These are phyloP conservation scores for Heterotilapia buettikoferi DNA, from an alignment of 2,113 vertebrate genomes.

Conservation along the genomic window DNA sequence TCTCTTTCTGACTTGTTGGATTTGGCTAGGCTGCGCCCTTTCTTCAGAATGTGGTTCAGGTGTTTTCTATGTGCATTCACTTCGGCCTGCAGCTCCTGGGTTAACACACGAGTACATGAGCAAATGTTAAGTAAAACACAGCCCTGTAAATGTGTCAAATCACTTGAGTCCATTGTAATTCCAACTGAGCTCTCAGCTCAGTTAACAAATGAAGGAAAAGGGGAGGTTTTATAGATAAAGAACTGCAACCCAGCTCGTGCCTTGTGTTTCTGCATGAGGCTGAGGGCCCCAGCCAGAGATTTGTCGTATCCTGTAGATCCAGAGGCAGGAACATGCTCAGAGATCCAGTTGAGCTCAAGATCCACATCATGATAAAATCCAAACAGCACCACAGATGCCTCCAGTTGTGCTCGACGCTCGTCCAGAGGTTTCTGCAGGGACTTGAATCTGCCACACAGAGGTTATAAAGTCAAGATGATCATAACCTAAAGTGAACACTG, in stretches of 20 bases:
- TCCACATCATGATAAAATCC: slow-evolving; percentile 78
- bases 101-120: neutral
- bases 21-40: slow-evolving; percentile 65
- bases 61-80: slow-evolving; percentile 76
- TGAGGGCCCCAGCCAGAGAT: slow-evolving; percentile 70
- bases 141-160: neutral
- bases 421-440: slow-evolving; percentile 79
- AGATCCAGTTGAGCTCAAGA: slow-evolving; percentile 81
- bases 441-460: slow-evolving; percentile 72
- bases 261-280: slow-evolving; percentile 80
- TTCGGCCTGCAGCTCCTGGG: slow-evolving; percentile 77
- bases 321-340: slow-evolving; percentile 69
- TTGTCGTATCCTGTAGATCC: slow-evolving; percentile 59
- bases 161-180: neutral
- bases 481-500: neutral
- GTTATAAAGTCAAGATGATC: neutral
- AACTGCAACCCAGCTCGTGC: slow-evolving; percentile 47
- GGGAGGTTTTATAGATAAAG: neutral
- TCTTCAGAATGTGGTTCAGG: slow-evolving; percentile 71
- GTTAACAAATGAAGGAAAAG: neutral
- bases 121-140: neutral
- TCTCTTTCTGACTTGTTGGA: slow-evolving; percentile 62
- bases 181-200: neutral
- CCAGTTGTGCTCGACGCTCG: slow-evolving; percentile 64
- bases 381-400: slow-evolving; percentile 74